Evolutionary conservation across 2,113 vertebrate genomes (phyloP).

Genomic region (Protomyctophum bolini): DNA sequence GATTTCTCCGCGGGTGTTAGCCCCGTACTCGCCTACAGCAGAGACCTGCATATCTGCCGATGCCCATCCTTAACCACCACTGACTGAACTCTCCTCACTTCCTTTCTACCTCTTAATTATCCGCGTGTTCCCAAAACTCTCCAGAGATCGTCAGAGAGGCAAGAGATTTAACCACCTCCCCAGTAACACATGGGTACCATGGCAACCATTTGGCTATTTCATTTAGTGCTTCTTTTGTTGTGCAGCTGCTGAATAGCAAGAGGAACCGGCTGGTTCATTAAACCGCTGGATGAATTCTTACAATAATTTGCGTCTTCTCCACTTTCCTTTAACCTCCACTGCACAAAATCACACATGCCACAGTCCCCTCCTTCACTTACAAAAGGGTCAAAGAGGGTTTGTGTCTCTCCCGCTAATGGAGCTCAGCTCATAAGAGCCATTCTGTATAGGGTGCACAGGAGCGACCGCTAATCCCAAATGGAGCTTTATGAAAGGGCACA

Average conservation of each 20-base stretch:
- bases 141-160: constrained; percentile 49
- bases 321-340: constrained; percentile 47
- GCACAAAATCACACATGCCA: constrained; percentile 10
- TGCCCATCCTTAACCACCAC: constrained; percentile 44
- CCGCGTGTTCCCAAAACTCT: constrained; percentile 56
- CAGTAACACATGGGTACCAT: constrained; percentile 54
- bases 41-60: too few species aligned
- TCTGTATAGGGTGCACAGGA: constrained; percentile 34
- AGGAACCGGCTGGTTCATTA: constrained; percentile 61
- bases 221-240: constrained; percentile 74
- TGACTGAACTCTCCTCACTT: constrained; percentile 52
- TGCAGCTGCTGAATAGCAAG: constrained; percentile 69
- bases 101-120: constrained; percentile 60
- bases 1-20: too few species aligned
- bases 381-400: constrained; percentile 61
- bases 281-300: constrained; percentile 72
- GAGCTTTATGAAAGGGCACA: constrained; percentile 57
- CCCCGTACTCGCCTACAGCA: too few species aligned
- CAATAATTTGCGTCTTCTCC: constrained; percentile 56
- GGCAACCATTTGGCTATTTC: constrained; percentile 73
- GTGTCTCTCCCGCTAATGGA: constrained; percentile 48
- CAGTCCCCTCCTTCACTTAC: constrained; percentile 35
- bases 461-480: constrained; percentile 53
- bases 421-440: constrained; percentile 27
- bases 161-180: constrained; percentile 62